Percentiles rank a stretch among this genome's conserved stretches.
Evolutionary conservation across 2,113 vertebrate species (phyloP).

Genomic region (Campylomormyrus tamandua): DNA sequence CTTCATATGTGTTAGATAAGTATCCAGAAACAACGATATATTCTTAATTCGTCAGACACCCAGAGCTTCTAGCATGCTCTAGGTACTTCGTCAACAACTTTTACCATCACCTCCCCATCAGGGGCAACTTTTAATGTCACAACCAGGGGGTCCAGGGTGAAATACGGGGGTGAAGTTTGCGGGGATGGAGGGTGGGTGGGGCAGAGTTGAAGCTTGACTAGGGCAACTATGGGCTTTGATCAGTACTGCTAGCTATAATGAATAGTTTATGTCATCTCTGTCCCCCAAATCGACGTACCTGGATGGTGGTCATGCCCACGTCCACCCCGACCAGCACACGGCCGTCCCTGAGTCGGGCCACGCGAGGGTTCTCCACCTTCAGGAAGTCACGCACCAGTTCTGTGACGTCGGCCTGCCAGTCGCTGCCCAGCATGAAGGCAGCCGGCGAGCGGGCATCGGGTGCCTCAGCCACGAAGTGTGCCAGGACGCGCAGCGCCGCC

Average conservation of each 20-base stretch:
- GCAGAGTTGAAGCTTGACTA: neutral
- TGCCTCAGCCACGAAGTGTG: slow-evolving; percentile 83
- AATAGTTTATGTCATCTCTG: neutral
- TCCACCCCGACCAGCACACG: slow-evolving; percentile 75
- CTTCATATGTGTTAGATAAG: neutral
- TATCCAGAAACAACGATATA: neutral
- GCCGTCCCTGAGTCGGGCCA: slow-evolving; percentile 73
- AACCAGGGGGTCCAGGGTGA: neutral
- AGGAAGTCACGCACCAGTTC: slow-evolving; percentile 82
- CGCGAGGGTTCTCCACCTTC: slow-evolving; percentile 77
- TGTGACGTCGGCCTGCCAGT: slow-evolving; percentile 91
- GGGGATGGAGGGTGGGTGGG: neutral
- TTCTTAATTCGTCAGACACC: neutral
- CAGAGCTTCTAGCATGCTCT: neutral
- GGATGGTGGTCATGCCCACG: slow-evolving; percentile 84
- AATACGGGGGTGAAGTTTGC: neutral
- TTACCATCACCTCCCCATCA: neutral
- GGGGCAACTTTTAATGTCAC: neutral
- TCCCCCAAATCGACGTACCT: slow-evolving; percentile 60
- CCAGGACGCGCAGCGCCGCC: slow-evolving; percentile 80
- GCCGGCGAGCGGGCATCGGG: slow-evolving; percentile 67
- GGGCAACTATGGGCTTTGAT: neutral
- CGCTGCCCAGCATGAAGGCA: slow-evolving; percentile 71
- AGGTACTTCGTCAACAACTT: neutral
- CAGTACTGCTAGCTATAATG: neutral